A percentile compares a stretch with the other conserved stretches of the same genome.
phyloP scores from a whole-genome alignment of 2,888 invertebrate genomes.

The Macaria liturata region DNA sequence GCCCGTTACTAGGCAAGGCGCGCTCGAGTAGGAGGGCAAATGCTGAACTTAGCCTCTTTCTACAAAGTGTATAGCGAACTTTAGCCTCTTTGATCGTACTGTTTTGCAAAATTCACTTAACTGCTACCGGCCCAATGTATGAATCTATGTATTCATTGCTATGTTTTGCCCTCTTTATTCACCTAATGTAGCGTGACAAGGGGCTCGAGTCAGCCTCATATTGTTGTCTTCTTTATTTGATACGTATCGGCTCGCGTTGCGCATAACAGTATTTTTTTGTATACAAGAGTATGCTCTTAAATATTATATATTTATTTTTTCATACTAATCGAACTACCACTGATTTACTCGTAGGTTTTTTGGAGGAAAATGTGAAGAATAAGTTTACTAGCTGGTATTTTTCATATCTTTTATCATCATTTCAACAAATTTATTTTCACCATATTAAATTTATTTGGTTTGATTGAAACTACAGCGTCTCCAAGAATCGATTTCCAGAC shows the following conservation, averaged over 20 bases:
- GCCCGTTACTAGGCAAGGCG: conserved; percentile 54
- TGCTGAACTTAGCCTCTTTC: conserved; percentile 52
- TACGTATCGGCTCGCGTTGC: conserved; percentile 29
- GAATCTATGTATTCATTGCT: conserved; percentile 40
- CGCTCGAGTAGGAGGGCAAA: conserved; percentile 57
- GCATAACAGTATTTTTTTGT: conserved; percentile 28
- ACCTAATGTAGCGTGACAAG: conserved; percentile 41
- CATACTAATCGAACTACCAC: neutral
- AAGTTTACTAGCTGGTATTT: no score
- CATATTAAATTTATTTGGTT: no score
- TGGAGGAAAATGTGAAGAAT: no score
- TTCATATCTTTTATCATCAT: no score
- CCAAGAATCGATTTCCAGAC: no score
- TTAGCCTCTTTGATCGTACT: conserved; percentile 55
- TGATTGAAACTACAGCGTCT: no score
- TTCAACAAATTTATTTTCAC: no score
- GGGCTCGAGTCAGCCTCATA: conserved; percentile 40
- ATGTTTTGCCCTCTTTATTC: conserved; percentile 46
- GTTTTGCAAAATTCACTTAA: conserved; percentile 60
- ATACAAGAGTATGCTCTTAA: conserved; percentile 15
- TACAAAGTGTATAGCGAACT: conserved; percentile 60
- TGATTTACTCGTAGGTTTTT: neutral
- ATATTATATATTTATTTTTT: conserved; percentile 1
- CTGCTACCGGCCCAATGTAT: conserved; percentile 45
- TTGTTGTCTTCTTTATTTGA: conserved; percentile 46